Evolutionary conservation across 2,113 vertebrate species (phyloP).

Genomic region (Prinia subflava): DNA sequence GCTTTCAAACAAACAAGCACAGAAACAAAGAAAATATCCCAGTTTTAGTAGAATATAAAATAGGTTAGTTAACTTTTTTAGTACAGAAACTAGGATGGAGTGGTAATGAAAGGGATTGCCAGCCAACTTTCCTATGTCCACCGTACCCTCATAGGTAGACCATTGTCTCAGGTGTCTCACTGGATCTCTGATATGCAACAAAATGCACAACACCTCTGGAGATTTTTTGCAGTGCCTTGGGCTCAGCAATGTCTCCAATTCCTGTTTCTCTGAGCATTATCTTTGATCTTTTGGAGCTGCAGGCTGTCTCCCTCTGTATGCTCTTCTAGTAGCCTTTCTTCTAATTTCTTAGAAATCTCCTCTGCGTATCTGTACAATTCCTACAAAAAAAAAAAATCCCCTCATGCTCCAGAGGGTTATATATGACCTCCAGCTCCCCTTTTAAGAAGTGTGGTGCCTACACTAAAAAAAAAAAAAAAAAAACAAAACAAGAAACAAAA

Average conservation of each 20-base stretch:
- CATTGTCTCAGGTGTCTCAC: not conserved
- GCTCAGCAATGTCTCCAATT: not conserved
- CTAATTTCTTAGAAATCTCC: not conserved
- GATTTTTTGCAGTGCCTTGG: not conserved
- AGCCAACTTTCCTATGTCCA: not conserved
- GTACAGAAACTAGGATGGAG: not conserved
- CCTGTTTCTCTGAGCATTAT: not conserved
- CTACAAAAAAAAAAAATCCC: not conserved
- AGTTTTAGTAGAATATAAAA: not conserved
- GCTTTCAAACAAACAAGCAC: not conserved
- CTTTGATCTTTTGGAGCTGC: not conserved
- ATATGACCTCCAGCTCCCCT: not conserved
- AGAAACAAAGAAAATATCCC: not conserved
- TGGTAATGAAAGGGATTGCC: not conserved
- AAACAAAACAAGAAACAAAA: no score
- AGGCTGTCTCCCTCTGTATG: not conserved
- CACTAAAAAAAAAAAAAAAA: not conserved
- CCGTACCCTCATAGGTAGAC: accelerated
- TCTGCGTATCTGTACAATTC: not conserved
- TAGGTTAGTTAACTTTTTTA: not conserved
- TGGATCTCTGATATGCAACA: not conserved
- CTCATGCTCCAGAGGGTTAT: not conserved
- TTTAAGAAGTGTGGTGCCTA: not conserved
- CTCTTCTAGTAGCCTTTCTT: not conserved
- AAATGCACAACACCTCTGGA: not conserved